These are phyloP conservation scores for Myzus persicae DNA, from an alignment of 1,140 invertebrate species.

Conservation along the genomic window DNA sequence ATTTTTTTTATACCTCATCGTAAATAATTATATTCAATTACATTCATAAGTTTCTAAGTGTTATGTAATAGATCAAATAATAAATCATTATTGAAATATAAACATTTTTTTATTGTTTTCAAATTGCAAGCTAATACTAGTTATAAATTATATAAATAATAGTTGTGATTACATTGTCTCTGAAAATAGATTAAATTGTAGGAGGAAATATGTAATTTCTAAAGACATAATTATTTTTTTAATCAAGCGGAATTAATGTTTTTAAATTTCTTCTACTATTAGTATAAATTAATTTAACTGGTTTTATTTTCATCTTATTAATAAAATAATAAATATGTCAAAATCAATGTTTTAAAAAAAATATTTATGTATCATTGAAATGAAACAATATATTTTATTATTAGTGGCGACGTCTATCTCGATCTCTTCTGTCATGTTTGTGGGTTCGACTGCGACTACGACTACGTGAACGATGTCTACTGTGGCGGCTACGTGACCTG, in stretches of 20 bases:
- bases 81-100: constrained; percentile 10
- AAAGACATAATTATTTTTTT: not conserved
- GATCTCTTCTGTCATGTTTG: constrained; percentile 53
- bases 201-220: not conserved
- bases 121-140: not conserved
- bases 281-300: not conserved
- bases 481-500: constrained; percentile 51
- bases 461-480: constrained; percentile 56
- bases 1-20: not conserved
- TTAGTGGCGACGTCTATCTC: constrained; percentile 49
- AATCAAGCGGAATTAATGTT: not conserved
- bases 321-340: not conserved
- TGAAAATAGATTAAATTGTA: constrained; percentile 21
- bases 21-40: not conserved
- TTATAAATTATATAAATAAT: not conserved
- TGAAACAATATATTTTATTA: not conserved
- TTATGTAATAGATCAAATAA: not conserved
- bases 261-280: not conserved
- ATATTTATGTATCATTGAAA: not conserved
- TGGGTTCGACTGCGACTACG: constrained; percentile 48
- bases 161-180: constrained; percentile 1
- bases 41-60: not conserved
- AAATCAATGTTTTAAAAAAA: constrained; percentile 7
- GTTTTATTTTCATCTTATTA: not conserved
- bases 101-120: not conserved